These are phyloP conservation scores for Geophilus truncorum DNA, from an alignment of 2,888 invertebrate genomes.

Conservation along the genomic window DNA sequence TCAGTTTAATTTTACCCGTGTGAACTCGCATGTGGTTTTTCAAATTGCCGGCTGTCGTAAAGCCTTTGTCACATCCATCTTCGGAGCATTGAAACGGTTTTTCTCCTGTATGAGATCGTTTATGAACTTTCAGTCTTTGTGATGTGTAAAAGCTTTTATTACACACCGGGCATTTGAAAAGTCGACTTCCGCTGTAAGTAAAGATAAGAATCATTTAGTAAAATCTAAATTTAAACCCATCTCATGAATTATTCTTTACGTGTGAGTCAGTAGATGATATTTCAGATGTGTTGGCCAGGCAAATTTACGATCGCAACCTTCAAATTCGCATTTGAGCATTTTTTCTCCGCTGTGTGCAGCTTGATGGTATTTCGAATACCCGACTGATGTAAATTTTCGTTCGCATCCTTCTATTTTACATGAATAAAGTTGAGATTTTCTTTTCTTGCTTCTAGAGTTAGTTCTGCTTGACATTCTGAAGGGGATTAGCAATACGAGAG, in stretches of 20 bases:
- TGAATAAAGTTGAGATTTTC: background rate
- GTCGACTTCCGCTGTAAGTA: conserved; percentile 32
- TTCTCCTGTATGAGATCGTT: too few species aligned
- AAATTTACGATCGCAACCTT: conserved; percentile 44
- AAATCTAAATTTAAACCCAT: background rate
- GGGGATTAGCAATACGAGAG: background rate
- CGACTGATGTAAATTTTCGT: background rate
- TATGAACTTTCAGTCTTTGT: conserved; percentile 35
- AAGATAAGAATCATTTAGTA: background rate
- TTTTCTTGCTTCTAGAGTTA: background rate
- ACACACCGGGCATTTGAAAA: conserved; percentile 35
- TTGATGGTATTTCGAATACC: background rate
- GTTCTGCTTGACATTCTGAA: background rate
- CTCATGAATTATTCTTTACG: conserved; percentile 40
- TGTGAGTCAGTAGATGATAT: conserved; percentile 46
- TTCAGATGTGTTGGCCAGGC: conserved; percentile 45
- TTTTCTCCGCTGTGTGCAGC: background rate
- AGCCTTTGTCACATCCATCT: conserved; percentile 35
- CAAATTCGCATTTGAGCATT: conserved; percentile 33
- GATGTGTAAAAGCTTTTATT: conserved; percentile 35
- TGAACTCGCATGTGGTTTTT: conserved; percentile 63
- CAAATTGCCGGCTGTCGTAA: conserved; percentile 37
- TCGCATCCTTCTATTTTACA: background rate
- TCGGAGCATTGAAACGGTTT: conserved; percentile 33
- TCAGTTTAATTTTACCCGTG: conserved; percentile 56